Conservation (phyloP, 1,140 invertebrate species). For the Apis laboriosa region DNA sequence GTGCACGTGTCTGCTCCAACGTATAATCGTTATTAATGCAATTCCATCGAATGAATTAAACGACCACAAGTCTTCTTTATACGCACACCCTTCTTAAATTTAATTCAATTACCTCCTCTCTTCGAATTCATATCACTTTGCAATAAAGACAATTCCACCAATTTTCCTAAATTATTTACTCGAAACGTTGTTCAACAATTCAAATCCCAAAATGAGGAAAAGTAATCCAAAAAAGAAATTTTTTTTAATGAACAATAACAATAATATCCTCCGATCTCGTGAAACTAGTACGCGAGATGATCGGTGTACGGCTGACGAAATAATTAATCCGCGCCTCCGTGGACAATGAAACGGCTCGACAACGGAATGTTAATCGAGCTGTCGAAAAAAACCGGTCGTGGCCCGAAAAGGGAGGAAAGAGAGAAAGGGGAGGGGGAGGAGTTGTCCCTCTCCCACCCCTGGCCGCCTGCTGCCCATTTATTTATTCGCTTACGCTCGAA, state of each 20-base stretch:
- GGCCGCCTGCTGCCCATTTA: conserved; percentile 3
- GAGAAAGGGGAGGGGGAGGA: not conserved
- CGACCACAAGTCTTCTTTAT: not conserved
- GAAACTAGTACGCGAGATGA: too few species aligned
- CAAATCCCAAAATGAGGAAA: too few species aligned
- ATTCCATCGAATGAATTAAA: not conserved
- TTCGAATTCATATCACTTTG: too few species aligned
- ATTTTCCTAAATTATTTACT: too few species aligned
- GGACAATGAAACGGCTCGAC: conserved; percentile 28
- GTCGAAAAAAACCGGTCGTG: conserved; percentile 35
- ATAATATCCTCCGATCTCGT: too few species aligned
- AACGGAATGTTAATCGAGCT: conserved; percentile 48
- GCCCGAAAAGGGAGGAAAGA: not conserved
- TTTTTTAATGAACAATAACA: too few species aligned
- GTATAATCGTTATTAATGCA: not conserved
- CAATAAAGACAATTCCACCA: too few species aligned
- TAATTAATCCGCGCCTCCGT: conserved; percentile 31
- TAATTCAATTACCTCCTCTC: too few species aligned
- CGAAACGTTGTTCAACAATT: too few species aligned
- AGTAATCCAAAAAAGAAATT: too few species aligned
- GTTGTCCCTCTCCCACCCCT: not conserved
- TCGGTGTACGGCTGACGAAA: conserved; percentile 4
- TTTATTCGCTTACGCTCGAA: conserved; percentile 26
- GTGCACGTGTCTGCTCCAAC: not conserved
- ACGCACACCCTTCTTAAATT: too few species aligned